Base-by-base conservation (phyloP, 1,140 invertebrate genomes). In the Drosophila kurseongensis region DNA sequence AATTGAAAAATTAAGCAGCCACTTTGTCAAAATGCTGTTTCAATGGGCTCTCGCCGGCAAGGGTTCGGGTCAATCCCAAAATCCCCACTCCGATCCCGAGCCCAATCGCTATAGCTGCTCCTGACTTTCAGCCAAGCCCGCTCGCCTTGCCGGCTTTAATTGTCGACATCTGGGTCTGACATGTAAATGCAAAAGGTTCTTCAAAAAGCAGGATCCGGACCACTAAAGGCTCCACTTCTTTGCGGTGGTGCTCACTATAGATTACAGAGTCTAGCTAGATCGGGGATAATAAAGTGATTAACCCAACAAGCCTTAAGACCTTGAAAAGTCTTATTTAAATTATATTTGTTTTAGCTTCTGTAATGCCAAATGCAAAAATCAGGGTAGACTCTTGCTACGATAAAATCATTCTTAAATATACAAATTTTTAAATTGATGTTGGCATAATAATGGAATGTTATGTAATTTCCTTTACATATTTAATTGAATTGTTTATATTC, bases 1-100 rank as follows among this genome's bases (percentile, higher is more conserved):
- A 83, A 89, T 88, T 88, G 84, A 89, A 88, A 86, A 88, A 89
- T 88, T 88, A 88, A 88, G 84, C 83, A 89, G 83, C 71, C 83
- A 88, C 83, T 88, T 88, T 83, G 72, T 89, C 83, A 86, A 86
- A 86, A 86, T 83, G 79, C 75, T 77, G 75, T 73, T 77, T 86
- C 83, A 86, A 83, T 88, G 78, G 61, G 62, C 47, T 38, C 56
- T 58, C 23, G 59, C 14, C 54, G 48, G 47, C 35, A 29, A 29
- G 42, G 56, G 42, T 32, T 42, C 40, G 67, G 67, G 67, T 71
- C 65, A 57, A 52, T 50, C 51, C 45, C 57, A 10, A 56, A 52
- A 60, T 48, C 48, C 68, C 9, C 50, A 38, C 18, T 10, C 47
- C 13, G 40, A 66, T 52, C 60, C 65, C 60, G 44, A 14, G 4